A percentile compares a stretch with the other conserved stretches of the same genome.
These are phyloP conservation scores for Tipula unca DNA, from an alignment of 2,888 invertebrate genomes.

Conservation along the genomic window DNA sequence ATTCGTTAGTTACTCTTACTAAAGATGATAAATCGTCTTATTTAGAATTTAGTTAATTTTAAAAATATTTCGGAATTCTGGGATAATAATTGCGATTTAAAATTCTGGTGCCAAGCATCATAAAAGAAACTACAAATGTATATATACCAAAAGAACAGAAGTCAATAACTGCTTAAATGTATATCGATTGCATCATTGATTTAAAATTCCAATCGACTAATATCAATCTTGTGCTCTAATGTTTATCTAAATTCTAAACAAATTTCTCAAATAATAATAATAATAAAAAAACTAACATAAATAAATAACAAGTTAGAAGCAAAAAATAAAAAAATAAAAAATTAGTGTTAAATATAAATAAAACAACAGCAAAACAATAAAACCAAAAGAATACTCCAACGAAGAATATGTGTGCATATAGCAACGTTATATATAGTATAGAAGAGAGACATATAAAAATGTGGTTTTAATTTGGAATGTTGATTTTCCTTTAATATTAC, in stretches of 20 bases:
- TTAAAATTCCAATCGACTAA: background rate
- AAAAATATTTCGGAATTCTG: too few species aligned
- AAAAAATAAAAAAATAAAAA: too few species aligned
- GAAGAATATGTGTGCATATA: background rate
- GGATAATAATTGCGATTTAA: too few species aligned
- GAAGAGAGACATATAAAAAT: background rate
- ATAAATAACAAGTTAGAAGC: background rate
- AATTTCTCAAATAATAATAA: background rate
- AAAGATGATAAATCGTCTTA: too few species aligned
- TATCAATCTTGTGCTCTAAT: background rate
- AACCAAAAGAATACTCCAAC: background rate
- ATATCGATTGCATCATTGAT: background rate
- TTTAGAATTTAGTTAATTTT: too few species aligned
- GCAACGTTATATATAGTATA: background rate
- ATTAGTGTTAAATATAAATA: background rate
- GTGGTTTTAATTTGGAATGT: background rate
- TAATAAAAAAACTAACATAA: background rate
- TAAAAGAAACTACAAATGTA: too few species aligned
- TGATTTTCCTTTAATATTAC: conserved; percentile 14
- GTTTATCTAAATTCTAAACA: background rate
- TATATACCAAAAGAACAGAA: too few species aligned
- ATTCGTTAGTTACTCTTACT: too few species aligned
- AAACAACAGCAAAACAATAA: background rate
- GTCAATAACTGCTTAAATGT: too few species aligned
- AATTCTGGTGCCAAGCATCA: too few species aligned